phyloP scores from a whole-genome alignment of 2,888 invertebrate species.

The Stratiomys singularior region DNA sequence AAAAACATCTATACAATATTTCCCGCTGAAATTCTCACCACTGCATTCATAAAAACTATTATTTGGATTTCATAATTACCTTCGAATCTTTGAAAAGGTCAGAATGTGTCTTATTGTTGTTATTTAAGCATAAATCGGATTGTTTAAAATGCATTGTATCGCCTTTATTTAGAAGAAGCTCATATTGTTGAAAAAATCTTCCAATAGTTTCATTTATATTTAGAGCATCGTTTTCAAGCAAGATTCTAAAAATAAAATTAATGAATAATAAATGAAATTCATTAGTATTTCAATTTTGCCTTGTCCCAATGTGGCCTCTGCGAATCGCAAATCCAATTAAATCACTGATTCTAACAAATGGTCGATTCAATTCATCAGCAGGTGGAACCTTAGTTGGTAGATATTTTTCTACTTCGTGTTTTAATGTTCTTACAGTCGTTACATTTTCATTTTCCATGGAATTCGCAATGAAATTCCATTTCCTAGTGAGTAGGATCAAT shows the following conservation, averaged over 20 bases:
- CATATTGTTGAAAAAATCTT: neutral
- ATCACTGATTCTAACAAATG: constrained; percentile 12
- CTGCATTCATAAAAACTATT: no score
- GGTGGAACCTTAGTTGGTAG: neutral
- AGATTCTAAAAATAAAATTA: neutral
- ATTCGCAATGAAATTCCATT: neutral
- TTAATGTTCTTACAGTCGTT: neutral
- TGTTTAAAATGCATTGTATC: neutral
- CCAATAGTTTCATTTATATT: constrained; percentile 8
- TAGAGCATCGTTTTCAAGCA: constrained; percentile 2
- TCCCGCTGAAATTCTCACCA: no score
- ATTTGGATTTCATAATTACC: no score
- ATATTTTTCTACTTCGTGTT: neutral
- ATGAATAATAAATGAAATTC: no score
- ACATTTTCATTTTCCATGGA: neutral
- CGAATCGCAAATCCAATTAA: constrained; percentile 9
- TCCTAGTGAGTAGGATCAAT: neutral
- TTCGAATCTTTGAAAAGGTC: no score
- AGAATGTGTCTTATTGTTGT: no score
- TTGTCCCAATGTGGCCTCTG: constrained; percentile 5
- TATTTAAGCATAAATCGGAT: no score
- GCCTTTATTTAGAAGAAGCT: neutral
- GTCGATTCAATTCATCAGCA: constrained; percentile 6
- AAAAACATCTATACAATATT: no score
- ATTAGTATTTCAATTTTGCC: neutral